Evolutionary conservation across 1,140 invertebrate species (phyloP).

Genomic region (Lamellibrachia luymesi): DNA sequence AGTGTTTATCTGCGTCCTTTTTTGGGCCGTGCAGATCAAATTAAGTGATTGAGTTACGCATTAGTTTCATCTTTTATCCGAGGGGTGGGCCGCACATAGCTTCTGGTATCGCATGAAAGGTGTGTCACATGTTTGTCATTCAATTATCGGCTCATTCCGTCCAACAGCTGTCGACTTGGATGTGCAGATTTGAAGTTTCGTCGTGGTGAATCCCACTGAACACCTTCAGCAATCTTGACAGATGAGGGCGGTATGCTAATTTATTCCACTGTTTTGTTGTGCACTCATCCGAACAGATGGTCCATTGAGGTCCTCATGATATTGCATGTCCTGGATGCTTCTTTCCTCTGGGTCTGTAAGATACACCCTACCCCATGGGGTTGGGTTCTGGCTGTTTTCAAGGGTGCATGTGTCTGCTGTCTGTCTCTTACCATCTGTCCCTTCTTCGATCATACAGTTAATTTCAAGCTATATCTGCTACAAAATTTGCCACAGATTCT

Average conservation of each 20-base stretch:
- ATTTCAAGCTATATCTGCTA: no score
- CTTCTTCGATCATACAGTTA: not conserved
- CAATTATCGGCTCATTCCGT: not conserved
- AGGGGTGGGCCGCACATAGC: not conserved
- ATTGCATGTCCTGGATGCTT: not conserved
- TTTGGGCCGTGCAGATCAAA: not conserved
- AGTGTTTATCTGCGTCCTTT: not conserved
- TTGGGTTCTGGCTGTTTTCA: not conserved
- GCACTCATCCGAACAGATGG: not conserved
- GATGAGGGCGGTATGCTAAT: not conserved
- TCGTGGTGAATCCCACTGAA: not conserved
- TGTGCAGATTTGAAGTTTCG: not conserved
- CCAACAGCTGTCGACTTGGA: not conserved
- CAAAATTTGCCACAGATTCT: no score
- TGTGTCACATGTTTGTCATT: not conserved
- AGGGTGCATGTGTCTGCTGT: not conserved
- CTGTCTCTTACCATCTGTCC: not conserved
- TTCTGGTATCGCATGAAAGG: not conserved
- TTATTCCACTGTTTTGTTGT: conserved; percentile 5
- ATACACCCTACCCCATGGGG: not conserved
- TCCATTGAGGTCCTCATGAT: not conserved
- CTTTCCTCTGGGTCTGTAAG: not conserved
- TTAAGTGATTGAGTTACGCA: not conserved
- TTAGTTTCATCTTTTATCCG: conserved; percentile 1
- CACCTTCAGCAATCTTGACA: not conserved